These are phyloP conservation scores for Rhabdomys pumilio DNA, from an alignment of 2,797 vertebrate species.

Conservation along the genomic window DNA sequence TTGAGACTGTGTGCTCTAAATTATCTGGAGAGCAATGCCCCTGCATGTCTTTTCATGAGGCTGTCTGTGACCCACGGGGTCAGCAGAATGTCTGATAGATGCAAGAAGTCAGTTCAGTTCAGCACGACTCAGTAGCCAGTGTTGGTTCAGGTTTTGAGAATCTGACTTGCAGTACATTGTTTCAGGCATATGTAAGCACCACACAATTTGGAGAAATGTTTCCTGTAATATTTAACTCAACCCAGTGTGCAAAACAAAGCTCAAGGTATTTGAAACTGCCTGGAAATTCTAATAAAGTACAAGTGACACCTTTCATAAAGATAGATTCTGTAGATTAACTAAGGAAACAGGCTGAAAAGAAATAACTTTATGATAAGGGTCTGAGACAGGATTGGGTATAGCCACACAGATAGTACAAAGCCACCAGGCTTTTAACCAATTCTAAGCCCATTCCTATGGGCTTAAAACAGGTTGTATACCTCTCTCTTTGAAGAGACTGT, in stretches of 20 bases:
- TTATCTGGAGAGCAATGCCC: slow-evolving; percentile 3
- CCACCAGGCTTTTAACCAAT: neutral
- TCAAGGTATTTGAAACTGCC: neutral
- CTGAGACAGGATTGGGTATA: neutral
- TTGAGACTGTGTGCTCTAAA: slow-evolving; percentile 40
- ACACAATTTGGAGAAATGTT: neutral
- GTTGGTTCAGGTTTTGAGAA: neutral
- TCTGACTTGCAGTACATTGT: neutral
- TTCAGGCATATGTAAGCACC: neutral
- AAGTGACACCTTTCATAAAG: neutral
- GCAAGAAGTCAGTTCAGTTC: neutral
- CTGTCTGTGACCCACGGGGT: neutral
- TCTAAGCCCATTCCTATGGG: neutral
- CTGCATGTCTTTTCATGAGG: slow-evolving; percentile 29
- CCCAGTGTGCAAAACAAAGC: neutral
- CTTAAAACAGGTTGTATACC: neutral
- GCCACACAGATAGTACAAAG: neutral
- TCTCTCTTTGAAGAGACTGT: neutral
- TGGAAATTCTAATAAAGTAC: neutral
- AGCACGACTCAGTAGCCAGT: neutral
- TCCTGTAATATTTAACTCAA: neutral
- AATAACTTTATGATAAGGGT: neutral
- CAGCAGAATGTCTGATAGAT: neutral
- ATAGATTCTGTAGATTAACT: neutral
- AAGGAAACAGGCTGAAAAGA: no score